These are phyloP conservation scores for Tragopan temminckii DNA, from an alignment of 2,797 vertebrate genomes.

Conservation along the genomic window DNA sequence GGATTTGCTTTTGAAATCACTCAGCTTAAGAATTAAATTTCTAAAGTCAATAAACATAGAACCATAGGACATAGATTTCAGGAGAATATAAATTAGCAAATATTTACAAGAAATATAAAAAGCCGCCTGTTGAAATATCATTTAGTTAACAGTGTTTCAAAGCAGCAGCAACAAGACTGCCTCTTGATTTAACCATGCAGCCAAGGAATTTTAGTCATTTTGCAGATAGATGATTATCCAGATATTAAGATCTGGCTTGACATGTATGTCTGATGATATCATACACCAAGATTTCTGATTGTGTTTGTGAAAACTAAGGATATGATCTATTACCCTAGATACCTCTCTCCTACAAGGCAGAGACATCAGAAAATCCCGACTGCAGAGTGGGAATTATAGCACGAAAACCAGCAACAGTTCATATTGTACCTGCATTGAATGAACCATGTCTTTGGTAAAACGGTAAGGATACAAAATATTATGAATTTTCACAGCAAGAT, in stretches of 20 bases:
- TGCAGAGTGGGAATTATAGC: background rate
- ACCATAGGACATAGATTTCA: background rate
- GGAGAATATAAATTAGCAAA: background rate
- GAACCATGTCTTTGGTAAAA: conserved; percentile 97
- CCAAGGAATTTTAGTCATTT: background rate
- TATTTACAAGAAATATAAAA: background rate
- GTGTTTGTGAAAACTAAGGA: background rate
- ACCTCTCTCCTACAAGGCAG: background rate
- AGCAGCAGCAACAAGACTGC: background rate
- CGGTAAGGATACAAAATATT: conserved; percentile 95
- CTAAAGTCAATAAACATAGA: background rate
- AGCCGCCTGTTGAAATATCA: background rate
- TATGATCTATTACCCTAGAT: background rate
- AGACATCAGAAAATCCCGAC: background rate
- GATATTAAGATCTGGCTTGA: background rate
- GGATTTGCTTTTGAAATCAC: conserved; percentile 7
- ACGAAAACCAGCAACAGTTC: background rate
- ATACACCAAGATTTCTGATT: background rate
- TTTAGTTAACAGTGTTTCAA: background rate
- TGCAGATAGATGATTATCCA: background rate
- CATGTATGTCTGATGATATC: background rate
- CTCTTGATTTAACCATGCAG: background rate
- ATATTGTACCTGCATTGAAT: conserved; percentile 90
- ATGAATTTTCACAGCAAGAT: conserved; percentile 93
- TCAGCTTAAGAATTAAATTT: background rate